phyloP scores from a whole-genome alignment of 2,797 vertebrate genomes.

The Ataeniobius toweri region DNA sequence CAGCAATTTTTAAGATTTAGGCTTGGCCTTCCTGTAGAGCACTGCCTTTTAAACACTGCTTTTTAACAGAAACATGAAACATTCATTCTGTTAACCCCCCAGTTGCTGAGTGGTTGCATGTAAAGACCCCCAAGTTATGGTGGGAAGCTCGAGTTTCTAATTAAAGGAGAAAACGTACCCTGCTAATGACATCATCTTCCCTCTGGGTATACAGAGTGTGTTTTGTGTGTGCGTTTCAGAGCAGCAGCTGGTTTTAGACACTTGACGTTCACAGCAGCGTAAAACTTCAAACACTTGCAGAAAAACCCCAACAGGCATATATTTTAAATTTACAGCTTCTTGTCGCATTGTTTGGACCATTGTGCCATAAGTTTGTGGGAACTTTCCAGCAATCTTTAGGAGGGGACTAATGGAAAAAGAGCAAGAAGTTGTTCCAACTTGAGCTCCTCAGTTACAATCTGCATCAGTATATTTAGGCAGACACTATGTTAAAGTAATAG shows the following conservation, averaged over 20 bases:
- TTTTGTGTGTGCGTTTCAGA: constrained; percentile 39
- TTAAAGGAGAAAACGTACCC: constrained; percentile 74
- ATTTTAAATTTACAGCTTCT: constrained; percentile 73
- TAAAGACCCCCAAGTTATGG: constrained; percentile 66
- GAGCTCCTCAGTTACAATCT: constrained; percentile 15
- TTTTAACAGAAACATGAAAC: constrained; percentile 48
- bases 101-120: constrained; percentile 47
- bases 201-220: constrained; percentile 32
- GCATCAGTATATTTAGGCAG: neutral
- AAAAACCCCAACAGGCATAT: constrained; percentile 48
- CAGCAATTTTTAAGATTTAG: constrained; percentile 27
- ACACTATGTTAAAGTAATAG: constrained; percentile 18
- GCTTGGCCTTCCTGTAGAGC: constrained; percentile 40
- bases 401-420: constrained; percentile 47
- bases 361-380: constrained; percentile 54
- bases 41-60: constrained; percentile 23
- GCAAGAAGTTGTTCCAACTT: constrained; percentile 32
- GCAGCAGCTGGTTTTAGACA: constrained; percentile 75
- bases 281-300: constrained; percentile 69
- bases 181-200: constrained; percentile 77
- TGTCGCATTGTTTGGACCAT: constrained; percentile 48
- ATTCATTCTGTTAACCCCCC: constrained; percentile 58
- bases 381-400: constrained; percentile 54
- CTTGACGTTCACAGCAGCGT: constrained; percentile 55
- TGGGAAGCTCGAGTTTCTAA: constrained; percentile 75